phyloP scores from a whole-genome alignment of 1,140 invertebrate species.

The Anadara kagoshimensis region DNA sequence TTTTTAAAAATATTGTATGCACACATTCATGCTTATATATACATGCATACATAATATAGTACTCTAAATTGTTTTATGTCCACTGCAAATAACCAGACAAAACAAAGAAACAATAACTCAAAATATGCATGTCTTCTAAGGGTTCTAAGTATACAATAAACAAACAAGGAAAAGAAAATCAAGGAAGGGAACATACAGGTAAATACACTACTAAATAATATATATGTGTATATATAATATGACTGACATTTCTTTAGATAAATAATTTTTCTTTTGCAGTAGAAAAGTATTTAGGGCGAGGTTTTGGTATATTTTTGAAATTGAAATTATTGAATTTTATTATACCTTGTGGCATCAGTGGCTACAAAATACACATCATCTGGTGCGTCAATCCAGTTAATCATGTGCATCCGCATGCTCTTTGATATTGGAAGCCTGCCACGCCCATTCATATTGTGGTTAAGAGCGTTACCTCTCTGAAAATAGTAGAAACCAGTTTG shows the following conservation, averaged over 20 bases:
- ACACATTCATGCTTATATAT: no score
- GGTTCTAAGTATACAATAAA: neutral
- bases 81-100: no score
- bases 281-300: neutral
- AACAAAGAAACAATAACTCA: no score
- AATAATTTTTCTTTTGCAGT: neutral
- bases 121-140: no score
- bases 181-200: neutral
- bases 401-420: constrained; percentile 67
- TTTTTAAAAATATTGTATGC: no score
- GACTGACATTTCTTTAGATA: neutral
- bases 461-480: constrained; percentile 64
- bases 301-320: neutral
- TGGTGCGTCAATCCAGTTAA: constrained; percentile 98
- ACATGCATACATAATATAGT: no score
- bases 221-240: neutral
- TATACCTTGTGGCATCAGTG: constrained; percentile 89
- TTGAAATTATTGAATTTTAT: neutral
- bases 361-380: constrained; percentile 97
- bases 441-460: constrained; percentile 78
- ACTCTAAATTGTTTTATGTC: no score
- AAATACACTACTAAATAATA: neutral
- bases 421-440: constrained; percentile 75
- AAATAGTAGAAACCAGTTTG: constrained; percentile 35
- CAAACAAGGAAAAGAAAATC: neutral